A percentile compares a stretch with the other conserved stretches of the same genome.
Evolutionary conservation across 64 coral and sea anemone species (phyloP).

Genomic region (Exaiptasia diaphana): DNA sequence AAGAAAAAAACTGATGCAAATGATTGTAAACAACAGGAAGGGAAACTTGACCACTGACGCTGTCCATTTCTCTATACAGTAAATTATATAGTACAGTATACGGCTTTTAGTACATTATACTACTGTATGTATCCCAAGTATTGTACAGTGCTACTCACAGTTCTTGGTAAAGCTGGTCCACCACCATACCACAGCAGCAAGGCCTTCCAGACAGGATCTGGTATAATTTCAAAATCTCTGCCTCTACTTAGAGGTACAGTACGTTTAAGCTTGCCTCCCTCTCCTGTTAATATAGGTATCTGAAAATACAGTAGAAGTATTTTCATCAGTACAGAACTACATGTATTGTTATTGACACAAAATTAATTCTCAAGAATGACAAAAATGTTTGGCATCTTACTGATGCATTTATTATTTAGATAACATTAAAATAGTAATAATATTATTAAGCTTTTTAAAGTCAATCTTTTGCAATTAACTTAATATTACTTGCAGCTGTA

Average conservation of each 20-base stretch:
- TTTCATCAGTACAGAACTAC: neutral
- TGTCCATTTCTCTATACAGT: too few relatives aligned
- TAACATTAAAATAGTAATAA: too few relatives aligned
- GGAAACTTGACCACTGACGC: too few relatives aligned
- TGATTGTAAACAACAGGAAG: too few relatives aligned
- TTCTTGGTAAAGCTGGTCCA: conserved; percentile 86
- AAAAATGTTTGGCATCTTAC: neutral
- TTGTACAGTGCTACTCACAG: conserved; percentile 27
- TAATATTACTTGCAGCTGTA: too few relatives aligned
- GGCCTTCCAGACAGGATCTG: conserved; percentile 91
- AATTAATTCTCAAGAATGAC: neutral
- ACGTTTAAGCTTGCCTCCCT: conserved; percentile 89
- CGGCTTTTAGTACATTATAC: too few relatives aligned
- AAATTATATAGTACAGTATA: too few relatives aligned
- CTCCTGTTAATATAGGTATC: conserved; percentile 80
- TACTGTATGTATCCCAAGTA: too few relatives aligned
- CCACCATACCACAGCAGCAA: conserved; percentile 91
- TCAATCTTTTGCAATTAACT: too few relatives aligned
- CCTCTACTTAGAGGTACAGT: conserved; percentile 81
- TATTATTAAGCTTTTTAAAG: too few relatives aligned
- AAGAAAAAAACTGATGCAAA: too few relatives aligned
- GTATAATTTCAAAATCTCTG: conserved; percentile 96
- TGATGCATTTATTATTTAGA: too few relatives aligned
- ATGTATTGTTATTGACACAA: neutral
- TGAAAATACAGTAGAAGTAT: neutral